A percentile compares a stretch with the other conserved stretches of the same genome.
phyloP scores from a whole-genome alignment of 2,888 invertebrate genomes.

The Leucoptera coffeella region DNA sequence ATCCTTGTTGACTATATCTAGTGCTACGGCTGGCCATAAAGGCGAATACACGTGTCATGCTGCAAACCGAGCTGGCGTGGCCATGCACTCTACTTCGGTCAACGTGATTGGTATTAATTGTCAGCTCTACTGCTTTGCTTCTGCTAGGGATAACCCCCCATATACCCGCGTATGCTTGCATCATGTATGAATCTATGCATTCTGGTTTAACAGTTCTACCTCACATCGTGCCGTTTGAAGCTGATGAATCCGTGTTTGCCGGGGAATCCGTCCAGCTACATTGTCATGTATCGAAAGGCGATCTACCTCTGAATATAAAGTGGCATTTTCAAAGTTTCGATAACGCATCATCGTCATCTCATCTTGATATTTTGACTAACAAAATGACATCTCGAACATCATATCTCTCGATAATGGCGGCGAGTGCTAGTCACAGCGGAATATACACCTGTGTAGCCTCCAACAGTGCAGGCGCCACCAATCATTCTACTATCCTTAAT shows the following conservation, averaged over 20 bases:
- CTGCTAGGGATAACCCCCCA: too few relatives aligned
- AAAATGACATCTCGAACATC: conserved; percentile 63
- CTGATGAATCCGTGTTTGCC: conserved; percentile 61
- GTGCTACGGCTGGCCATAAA: conserved; percentile 58
- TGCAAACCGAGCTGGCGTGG: conserved; percentile 59
- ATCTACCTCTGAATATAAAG: conserved; percentile 65
- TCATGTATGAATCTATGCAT: conserved; percentile 29
- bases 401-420: conserved; percentile 65
- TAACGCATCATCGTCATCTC: conserved; percentile 46
- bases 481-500: conserved; percentile 57
- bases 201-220: conserved; percentile 58
- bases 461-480: conserved; percentile 65
- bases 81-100: conserved; percentile 55
- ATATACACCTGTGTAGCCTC: conserved; percentile 70
- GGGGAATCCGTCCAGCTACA: conserved; percentile 63
- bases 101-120: conserved; percentile 60
- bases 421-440: conserved; percentile 64
- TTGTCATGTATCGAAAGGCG: conserved; percentile 68
- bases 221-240: conserved; percentile 60
- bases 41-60: conserved; percentile 68
- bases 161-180: conserved; percentile 38
- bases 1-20: conserved; percentile 59
- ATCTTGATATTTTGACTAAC: conserved; percentile 56
- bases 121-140: conserved; percentile 18
- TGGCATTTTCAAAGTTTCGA: conserved; percentile 70